A percentile compares a stretch with the other conserved stretches of the same genome.
Evolutionary conservation across 1,140 invertebrate species (phyloP).

Genomic region (Drosophila equinoxialis): DNA sequence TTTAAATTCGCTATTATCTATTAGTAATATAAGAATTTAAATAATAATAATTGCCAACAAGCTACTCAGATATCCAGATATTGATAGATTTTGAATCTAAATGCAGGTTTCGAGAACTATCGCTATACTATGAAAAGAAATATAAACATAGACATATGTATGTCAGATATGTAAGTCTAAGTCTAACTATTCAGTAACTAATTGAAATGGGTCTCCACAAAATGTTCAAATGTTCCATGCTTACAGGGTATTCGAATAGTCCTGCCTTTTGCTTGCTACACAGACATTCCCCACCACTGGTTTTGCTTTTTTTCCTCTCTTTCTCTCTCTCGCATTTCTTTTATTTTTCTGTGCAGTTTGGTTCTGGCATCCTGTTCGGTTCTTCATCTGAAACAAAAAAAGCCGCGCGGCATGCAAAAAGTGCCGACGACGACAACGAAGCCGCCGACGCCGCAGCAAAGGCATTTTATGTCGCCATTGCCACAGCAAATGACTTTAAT

Average conservation of each 20-base stretch:
- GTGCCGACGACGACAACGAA: constrained; percentile 60
- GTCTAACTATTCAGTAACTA: no score
- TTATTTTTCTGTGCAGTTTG: constrained; percentile 24
- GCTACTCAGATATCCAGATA: no score
- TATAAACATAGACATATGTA: no score
- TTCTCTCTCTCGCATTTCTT: constrained; percentile 28
- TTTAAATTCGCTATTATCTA: no score
- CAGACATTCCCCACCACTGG: constrained; percentile 5
- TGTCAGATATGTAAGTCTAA: no score
- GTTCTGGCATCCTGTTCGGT: constrained; percentile 60
- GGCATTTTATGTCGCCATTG: constrained; percentile 80
- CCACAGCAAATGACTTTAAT: constrained; percentile 81
- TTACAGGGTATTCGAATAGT: background rate
- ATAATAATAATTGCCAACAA: no score
- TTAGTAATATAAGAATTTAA: no score
- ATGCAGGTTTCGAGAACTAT: no score
- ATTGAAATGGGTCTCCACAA: no score
- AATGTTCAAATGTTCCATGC: background rate
- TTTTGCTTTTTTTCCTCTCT: background rate
- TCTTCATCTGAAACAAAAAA: constrained; percentile 63
- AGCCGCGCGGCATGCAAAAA: constrained; percentile 78
- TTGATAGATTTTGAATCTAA: no score
- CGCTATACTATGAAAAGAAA: no score
- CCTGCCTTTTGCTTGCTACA: background rate
- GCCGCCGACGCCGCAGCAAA: constrained; percentile 69